Conservation (phyloP, 1,140 invertebrate species). For the Aphelinus certus region DNA sequence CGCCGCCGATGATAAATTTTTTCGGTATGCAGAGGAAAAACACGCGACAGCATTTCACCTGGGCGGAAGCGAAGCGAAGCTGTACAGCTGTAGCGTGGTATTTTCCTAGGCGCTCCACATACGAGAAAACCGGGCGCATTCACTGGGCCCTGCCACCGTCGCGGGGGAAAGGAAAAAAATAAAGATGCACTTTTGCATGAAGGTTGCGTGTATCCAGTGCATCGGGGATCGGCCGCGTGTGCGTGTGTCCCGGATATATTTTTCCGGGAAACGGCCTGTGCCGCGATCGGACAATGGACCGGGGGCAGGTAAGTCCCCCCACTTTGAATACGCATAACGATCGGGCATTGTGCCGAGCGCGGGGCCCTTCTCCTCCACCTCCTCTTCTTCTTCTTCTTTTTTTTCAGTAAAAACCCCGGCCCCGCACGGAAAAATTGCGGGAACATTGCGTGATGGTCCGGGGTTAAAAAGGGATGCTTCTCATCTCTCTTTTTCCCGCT, state of each 20-base stretch:
- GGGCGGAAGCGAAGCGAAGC: too few species aligned
- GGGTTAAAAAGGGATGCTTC: conserved; percentile 23
- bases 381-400: neutral
- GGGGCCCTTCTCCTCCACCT: conserved; percentile 32
- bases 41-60: too few species aligned
- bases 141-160: neutral
- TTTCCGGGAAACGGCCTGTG: conserved; percentile 48
- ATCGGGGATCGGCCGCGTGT: conserved; percentile 38
- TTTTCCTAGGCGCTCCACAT: neutral
- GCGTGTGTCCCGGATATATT: conserved; percentile 37
- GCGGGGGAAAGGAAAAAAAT: conserved; percentile 21
- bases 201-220: conserved; percentile 31
- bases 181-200: conserved; percentile 33
- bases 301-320: conserved; percentile 49
- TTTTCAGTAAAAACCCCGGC: conserved; percentile 8
- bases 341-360: conserved; percentile 47
- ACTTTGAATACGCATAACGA: conserved; percentile 57
- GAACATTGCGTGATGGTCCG: neutral
- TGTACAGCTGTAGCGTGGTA: too few species aligned
- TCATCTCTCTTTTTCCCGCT: neutral
- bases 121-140: neutral
- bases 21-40: too few species aligned
- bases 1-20: too few species aligned
- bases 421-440: conserved; percentile 44
- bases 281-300: conserved; percentile 44